Base-by-base conservation (phyloP, 2,888 invertebrate genomes). In the Dendrolimus houi region DNA sequence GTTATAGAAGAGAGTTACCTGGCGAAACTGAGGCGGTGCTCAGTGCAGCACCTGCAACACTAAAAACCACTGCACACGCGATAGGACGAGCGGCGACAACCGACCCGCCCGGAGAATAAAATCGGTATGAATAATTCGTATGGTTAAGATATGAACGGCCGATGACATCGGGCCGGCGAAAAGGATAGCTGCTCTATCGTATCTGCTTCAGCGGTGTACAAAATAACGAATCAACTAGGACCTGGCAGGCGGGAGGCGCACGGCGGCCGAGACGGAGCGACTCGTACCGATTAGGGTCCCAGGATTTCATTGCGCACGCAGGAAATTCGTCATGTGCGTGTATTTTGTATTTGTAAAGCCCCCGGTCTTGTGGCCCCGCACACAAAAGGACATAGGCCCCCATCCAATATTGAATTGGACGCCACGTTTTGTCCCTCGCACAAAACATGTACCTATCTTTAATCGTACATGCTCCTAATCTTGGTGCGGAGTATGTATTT, bases 251-350 rank as follows among this genome's bases (percentile, higher is more conserved):
- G 9, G 47, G 47, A 9, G 63, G 69, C 66, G 71, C 69, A 74
- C 66, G 68, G 64, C 67, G 67, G 62, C 60, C 74, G 79, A 74
- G 68, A 64, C 58, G 60, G 57, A 63, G 64, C 75, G 74, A 68
- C 66, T 70, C 67, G 67, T 62, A 58, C 70, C 76, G 79, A 79
- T 47, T 47, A 47, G 67, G 70, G 67, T 62, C 68, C 62, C 70
- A 79, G 81, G 80, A 78, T 69, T 66, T 68, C 68, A 76, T 64
- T 86, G 87, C 87, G 87, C 87, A 75, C 83, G 86, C 87, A 85
- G 81, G 77, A 76, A 66, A 70, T 75, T 70, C 66, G 63, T 62
- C 60, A 62, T 59, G 65, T 52, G 53, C 59, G 57, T 56, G 59
- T 12, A 54, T 40, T 53, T 54, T 54, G 41, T 40, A 40, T n/a